phyloP scores from a whole-genome alignment of 2,113 vertebrate species.

The Upupa epops region DNA sequence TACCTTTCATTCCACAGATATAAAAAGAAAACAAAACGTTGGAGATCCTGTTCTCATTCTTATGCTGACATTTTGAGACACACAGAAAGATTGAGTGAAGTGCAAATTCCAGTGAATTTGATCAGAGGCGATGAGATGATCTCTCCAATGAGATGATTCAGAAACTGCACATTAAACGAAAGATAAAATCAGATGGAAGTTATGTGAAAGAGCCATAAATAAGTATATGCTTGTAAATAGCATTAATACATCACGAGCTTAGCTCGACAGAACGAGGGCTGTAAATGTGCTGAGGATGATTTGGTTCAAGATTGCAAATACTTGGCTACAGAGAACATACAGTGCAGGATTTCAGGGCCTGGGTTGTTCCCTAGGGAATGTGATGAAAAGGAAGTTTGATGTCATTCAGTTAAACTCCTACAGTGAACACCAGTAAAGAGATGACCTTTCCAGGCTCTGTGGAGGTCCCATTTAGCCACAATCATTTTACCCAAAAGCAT shows the following conservation, averaged over 20 bases:
- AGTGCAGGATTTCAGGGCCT: slow-evolving; percentile 7
- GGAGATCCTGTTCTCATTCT: not conserved
- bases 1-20: not conserved
- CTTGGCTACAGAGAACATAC: not conserved
- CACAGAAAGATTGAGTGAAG: slow-evolving; percentile 34
- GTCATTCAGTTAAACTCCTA: not conserved
- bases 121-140: not conserved
- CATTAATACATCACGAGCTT: not conserved
- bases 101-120: slow-evolving; percentile 61
- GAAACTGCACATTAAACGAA: not conserved
- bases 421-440: not conserved
- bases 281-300: not conserved
- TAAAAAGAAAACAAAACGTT: not conserved
- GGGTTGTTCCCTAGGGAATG: not conserved
- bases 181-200: not conserved
- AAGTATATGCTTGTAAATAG: slow-evolving; percentile 29
- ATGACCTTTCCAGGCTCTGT: not conserved
- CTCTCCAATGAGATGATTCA: not conserved
- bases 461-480: not conserved
- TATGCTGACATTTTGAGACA: slow-evolving; percentile 54
- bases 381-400: not conserved
- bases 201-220: not conserved
- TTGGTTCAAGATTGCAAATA: slow-evolving; percentile 23
- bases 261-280: not conserved
- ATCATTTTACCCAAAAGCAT: not conserved